Conservation (phyloP, 2,888 invertebrate species). For the Drosophila sordidula region DNA sequence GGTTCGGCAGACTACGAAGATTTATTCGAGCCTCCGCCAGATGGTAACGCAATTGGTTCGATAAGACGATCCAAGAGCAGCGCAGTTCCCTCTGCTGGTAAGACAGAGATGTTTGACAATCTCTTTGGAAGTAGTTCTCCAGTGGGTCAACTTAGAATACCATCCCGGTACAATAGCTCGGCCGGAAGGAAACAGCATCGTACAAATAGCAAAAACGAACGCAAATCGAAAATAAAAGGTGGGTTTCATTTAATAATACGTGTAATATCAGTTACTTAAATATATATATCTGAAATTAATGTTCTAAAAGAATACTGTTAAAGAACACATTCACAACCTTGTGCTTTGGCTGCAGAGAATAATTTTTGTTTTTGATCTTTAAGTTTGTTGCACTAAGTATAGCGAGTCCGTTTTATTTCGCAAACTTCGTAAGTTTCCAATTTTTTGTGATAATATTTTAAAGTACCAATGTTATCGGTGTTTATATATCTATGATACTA, state of each 20-base stretch:
- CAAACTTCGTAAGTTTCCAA: neutral
- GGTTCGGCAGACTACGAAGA: conserved; percentile 95
- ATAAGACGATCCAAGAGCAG: conserved; percentile 59
- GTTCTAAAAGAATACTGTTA: neutral
- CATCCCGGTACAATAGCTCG: conserved; percentile 63
- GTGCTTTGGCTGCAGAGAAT: neutral
- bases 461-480: too few relatives aligned
- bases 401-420: neutral
- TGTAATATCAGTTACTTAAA: neutral
- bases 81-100: conserved; percentile 35
- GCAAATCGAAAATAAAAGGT: conserved; percentile 84
- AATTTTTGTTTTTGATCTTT: neutral
- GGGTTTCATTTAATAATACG: conserved; percentile 56
- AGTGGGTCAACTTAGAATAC: conserved; percentile 67
- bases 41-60: conserved; percentile 56
- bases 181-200: conserved; percentile 56
- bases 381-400: neutral
- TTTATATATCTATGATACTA: too few relatives aligned
- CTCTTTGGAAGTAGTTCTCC: conserved; percentile 88
- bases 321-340: neutral
- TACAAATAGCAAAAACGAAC: conserved; percentile 57
- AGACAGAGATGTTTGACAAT: conserved; percentile 87
- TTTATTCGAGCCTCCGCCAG: conserved; percentile 91
- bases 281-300: neutral
- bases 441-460: too few relatives aligned